These are phyloP conservation scores for Rotaria macrura DNA, from an alignment of 2,888 invertebrate genomes.

Conservation along the genomic window DNA sequence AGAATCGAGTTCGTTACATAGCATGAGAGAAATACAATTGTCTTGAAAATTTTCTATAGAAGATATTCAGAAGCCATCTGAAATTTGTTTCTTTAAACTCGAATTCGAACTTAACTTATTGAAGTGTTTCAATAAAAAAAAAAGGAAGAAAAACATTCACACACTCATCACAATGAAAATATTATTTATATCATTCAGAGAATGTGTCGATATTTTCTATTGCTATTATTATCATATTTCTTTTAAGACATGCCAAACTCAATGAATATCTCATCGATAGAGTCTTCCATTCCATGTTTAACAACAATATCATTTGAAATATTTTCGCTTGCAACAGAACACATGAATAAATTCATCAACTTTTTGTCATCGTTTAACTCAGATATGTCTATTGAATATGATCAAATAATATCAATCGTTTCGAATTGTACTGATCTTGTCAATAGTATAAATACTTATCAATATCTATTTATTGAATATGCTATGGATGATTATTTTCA, in stretches of 20 bases:
- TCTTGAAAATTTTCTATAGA: too few species aligned
- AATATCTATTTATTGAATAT: neutral
- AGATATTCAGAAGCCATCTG: too few species aligned
- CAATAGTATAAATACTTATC: neutral
- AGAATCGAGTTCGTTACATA: too few species aligned
- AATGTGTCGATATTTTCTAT: too few species aligned
- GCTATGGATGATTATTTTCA: neutral
- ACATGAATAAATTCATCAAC: neutral
- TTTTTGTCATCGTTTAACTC: neutral
- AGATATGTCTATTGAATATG: neutral
- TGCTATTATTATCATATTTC: too few species aligned
- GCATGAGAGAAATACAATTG: too few species aligned
- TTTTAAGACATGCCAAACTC: neutral
- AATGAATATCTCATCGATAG: neutral
- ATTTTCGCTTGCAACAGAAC: neutral
- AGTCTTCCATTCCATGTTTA: conserved; percentile 1
- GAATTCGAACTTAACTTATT: too few species aligned
- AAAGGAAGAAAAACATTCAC: too few species aligned
- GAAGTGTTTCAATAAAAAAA: too few species aligned
- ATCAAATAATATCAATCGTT: neutral
- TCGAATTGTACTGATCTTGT: neutral
- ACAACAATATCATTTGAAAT: neutral
- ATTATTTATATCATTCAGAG: too few species aligned
- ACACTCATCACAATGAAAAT: too few species aligned
- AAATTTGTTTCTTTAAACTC: too few species aligned